Conservation (phyloP, 2,888 invertebrate genomes). For the Brenthis hecate region DNA sequence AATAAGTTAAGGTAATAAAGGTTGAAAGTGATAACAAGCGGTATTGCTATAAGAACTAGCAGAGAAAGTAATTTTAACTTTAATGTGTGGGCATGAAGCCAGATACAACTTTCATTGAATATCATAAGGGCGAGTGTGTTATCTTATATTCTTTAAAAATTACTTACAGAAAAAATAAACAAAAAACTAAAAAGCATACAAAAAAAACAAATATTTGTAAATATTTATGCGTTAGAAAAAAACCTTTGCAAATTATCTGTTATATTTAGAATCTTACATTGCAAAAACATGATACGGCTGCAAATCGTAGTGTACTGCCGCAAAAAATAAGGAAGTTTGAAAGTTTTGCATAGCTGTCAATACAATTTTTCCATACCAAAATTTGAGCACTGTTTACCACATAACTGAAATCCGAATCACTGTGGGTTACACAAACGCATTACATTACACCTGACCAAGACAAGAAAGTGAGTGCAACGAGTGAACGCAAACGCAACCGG, state of each 20-base stretch:
- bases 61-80: slow-evolving; percentile 37
- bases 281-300: slow-evolving; percentile 18
- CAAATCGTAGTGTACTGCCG: slow-evolving; percentile 11
- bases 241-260: not conserved
- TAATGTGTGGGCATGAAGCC: slow-evolving; percentile 36
- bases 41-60: not conserved
- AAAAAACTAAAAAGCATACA: not conserved
- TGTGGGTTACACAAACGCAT: slow-evolving; percentile 61
- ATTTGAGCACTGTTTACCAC: slow-evolving; percentile 42
- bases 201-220: too few species aligned
- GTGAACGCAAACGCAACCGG: slow-evolving; percentile 78
- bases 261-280: slow-evolving; percentile 12
- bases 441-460: slow-evolving; percentile 75
- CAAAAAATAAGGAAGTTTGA: slow-evolving; percentile 1
- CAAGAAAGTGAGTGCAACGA: slow-evolving; percentile 78
- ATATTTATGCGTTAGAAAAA: not conserved
- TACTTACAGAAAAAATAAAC: not conserved
- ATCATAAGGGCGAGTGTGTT: not conserved
- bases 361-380: slow-evolving; percentile 8
- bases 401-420: slow-evolving; percentile 46
- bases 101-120: not conserved
- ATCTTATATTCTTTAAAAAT: not conserved
- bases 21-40: not conserved
- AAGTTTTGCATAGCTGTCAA: slow-evolving; percentile 1
- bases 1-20: too few species aligned